These are phyloP conservation scores for Callospermophilus lateralis DNA, from an alignment of 2,113 vertebrate genomes.

Conservation along the genomic window DNA sequence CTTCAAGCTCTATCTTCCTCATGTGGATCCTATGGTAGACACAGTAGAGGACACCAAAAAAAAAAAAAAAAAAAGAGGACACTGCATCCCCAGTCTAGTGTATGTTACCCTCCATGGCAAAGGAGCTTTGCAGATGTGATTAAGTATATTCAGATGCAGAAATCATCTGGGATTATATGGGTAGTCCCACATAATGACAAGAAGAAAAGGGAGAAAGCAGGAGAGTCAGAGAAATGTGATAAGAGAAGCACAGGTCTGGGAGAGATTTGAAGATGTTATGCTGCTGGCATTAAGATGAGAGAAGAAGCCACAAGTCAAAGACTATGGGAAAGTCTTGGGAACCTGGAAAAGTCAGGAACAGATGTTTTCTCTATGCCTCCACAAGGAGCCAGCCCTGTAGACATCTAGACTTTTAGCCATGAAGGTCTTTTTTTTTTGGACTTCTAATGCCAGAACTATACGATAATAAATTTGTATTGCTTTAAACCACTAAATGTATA, in stretches of 20 bases:
- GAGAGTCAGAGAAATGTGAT: neutral
- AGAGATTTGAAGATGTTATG: neutral
- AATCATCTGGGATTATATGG: neutral
- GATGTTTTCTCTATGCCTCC: neutral
- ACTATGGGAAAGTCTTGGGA: neutral
- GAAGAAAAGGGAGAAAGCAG: neutral
- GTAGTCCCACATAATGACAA: neutral
- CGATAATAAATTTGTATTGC: neutral
- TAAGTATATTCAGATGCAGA: neutral
- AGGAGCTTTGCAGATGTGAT: neutral
- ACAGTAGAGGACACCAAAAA: neutral
- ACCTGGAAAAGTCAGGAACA: neutral
- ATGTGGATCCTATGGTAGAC: neutral
- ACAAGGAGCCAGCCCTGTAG: neutral
- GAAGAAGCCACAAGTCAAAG: neutral
- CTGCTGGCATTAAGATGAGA: neutral
- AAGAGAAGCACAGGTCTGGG: neutral
- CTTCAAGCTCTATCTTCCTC: neutral
- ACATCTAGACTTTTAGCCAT: neutral
- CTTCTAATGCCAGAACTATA: neutral
- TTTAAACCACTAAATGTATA: neutral
- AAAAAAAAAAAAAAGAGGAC: too few species aligned
- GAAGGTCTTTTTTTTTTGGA: neutral
- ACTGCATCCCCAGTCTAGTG: neutral
- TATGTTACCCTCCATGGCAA: neutral